Percentiles rank a stretch among this genome's conserved stretches.
phyloP scores from a whole-genome alignment of 1,140 invertebrate species.

The Drosophila baimaii region DNA sequence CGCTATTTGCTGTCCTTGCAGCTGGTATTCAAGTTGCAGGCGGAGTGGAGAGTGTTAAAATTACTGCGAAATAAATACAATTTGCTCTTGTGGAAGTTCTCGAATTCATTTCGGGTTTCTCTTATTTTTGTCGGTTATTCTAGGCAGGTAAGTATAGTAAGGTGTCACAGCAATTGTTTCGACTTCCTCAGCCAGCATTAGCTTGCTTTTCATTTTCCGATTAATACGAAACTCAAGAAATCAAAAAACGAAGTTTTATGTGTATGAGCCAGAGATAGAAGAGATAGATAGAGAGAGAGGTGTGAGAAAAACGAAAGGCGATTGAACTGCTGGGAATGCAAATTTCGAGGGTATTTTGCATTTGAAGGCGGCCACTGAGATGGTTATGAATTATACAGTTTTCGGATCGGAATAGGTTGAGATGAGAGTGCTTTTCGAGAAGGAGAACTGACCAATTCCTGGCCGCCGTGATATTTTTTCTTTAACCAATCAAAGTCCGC shows the following conservation, averaged over 20 bases:
- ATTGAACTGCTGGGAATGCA: constrained; percentile 74
- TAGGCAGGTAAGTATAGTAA: constrained; percentile 77
- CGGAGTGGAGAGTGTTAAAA: constrained; percentile 18
- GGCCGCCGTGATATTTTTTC: constrained; percentile 20
- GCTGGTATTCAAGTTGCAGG: constrained; percentile 37
- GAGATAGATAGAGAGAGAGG: constrained; percentile 47
- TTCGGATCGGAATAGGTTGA: constrained; percentile 29
- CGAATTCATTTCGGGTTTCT: constrained; percentile 56
- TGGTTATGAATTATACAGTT: constrained; percentile 32
- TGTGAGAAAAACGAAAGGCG: constrained; percentile 51
- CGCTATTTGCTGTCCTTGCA: not conserved
- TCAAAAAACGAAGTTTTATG: constrained; percentile 25
- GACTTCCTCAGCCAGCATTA: constrained; percentile 47
- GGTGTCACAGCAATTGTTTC: constrained; percentile 75
- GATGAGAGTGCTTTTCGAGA: constrained; percentile 15
- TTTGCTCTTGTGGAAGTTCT: constrained; percentile 52
- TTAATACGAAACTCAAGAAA: constrained; percentile 40
- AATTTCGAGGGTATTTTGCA: constrained; percentile 52
- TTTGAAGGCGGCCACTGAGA: constrained; percentile 50
- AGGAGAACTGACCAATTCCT: constrained; percentile 13
- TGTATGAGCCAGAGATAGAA: constrained; percentile 42
- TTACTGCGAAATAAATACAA: constrained; percentile 69
- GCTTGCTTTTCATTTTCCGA: constrained; percentile 26
- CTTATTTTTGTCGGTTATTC: constrained; percentile 42
- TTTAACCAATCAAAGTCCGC: constrained; percentile 40